These are phyloP conservation scores for Oeneis ivallda DNA, from an alignment of 2,888 invertebrate genomes.

Conservation along the genomic window DNA sequence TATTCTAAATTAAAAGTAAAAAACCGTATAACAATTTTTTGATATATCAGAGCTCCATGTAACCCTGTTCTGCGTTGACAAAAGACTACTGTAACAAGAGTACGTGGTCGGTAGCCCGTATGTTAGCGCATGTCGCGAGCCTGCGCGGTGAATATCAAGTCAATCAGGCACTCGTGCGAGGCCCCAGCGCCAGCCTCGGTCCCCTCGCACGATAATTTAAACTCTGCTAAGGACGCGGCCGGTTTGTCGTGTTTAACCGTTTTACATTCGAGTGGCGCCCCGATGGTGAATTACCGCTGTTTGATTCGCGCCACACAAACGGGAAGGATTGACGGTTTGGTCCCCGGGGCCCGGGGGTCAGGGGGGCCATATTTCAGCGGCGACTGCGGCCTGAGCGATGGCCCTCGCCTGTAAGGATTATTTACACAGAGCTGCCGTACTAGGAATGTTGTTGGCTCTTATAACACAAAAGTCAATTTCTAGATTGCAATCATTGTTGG, in stretches of 20 bases:
- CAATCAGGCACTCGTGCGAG: slow-evolving; percentile 10
- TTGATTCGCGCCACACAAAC: slow-evolving; percentile 76
- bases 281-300: slow-evolving; percentile 77
- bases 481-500: too few species aligned
- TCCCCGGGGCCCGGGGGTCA: neutral
- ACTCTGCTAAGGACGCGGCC: neutral
- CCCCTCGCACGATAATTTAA: slow-evolving; percentile 5
- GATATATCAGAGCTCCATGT: neutral
- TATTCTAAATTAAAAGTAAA: neutral
- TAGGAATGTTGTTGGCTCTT: neutral
- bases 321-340: slow-evolving; percentile 74
- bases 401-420: neutral
- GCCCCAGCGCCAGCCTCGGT: neutral
- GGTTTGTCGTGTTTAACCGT: slow-evolving; percentile 8
- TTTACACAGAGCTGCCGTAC: neutral
- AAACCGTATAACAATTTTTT: neutral
- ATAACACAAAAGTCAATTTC: too few species aligned
- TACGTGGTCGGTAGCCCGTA: neutral
- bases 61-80: neutral
- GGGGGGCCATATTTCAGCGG: slow-evolving; percentile 1
- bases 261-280: slow-evolving; percentile 67
- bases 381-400: slow-evolving; percentile 13
- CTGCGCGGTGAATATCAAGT: slow-evolving; percentile 1
- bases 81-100: neutral
- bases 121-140: neutral